Percentiles rank a stretch among this genome's conserved stretches.
Evolutionary conservation across 2,888 invertebrate species (phyloP).

Genomic region (Cepaea hortensis): DNA sequence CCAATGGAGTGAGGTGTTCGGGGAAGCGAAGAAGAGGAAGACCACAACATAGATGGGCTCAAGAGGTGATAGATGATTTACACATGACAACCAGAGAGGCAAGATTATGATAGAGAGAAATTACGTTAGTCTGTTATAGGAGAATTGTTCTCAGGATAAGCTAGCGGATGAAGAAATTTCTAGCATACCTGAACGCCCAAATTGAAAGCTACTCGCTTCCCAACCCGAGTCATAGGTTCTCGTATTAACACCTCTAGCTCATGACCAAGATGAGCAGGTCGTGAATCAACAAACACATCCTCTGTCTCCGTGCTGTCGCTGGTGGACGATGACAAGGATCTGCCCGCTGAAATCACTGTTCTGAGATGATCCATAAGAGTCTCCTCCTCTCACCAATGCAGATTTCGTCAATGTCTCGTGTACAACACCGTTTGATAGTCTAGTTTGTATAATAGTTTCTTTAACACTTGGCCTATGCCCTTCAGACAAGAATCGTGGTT

Average conservation of each 20-base stretch:
- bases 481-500: neutral
- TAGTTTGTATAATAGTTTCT: neutral
- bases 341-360: neutral
- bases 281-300: constrained; percentile 10
- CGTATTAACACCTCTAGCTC: neutral
- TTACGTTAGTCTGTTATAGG: too few relatives aligned
- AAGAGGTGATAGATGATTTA: too few relatives aligned
- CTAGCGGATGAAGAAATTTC: neutral
- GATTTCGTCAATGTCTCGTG: neutral
- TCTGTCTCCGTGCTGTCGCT: neutral
- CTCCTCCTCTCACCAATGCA: neutral
- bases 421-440: neutral
- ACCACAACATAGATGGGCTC: too few relatives aligned
- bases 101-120: too few relatives aligned
- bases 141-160: too few relatives aligned
- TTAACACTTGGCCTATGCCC: neutral
- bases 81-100: too few relatives aligned
- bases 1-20: too few relatives aligned
- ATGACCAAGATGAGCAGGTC: neutral
- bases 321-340: neutral
- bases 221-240: neutral
- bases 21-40: too few relatives aligned
- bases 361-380: neutral
- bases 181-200: constrained; percentile 14
- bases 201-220: neutral